Conservation (phyloP, 1,140 invertebrate species). For the Protaetia brevitarsis region DNA sequence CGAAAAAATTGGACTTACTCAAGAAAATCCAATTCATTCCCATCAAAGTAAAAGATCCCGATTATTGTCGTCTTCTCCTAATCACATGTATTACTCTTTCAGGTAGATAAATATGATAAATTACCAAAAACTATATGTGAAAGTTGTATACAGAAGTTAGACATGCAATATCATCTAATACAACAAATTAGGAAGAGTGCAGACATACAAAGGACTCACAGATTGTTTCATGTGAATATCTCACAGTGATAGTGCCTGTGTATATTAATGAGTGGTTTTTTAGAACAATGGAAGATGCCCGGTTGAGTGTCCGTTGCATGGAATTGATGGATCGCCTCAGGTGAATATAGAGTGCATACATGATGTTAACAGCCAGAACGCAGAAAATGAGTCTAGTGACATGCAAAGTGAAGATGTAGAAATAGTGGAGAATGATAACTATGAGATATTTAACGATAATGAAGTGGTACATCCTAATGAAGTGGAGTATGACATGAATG, state of each 20-base stretch:
- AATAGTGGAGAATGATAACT: background rate
- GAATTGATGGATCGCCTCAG: constrained; percentile 17
- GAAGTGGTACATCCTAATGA: background rate
- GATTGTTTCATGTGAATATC: background rate
- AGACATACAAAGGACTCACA: constrained; percentile 27
- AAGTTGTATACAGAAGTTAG: constrained; percentile 37
- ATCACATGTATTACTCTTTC: constrained; percentile 22
- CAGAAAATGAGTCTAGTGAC: background rate
- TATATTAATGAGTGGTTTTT: constrained; percentile 20
- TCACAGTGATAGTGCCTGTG: background rate
- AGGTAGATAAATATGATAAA: constrained; percentile 41
- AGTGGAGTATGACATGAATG: background rate
- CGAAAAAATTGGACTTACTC: constrained; percentile 33
- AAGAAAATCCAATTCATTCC: constrained; percentile 40
- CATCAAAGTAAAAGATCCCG: constrained; percentile 32
- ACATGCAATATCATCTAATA: constrained; percentile 38
- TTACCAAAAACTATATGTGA: constrained; percentile 42
- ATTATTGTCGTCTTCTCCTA: constrained; percentile 5
- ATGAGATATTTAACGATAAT: background rate
- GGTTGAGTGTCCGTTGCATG: constrained; percentile 36
- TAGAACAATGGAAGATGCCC: constrained; percentile 39
- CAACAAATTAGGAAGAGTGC: constrained; percentile 36
- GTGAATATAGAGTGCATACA: background rate
- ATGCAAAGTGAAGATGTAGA: background rate
- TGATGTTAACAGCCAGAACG: background rate